Evolutionary conservation across 2,888 invertebrate species (phyloP), one percentile per base, ranked within the genome.

Genomic region (Criorhina ranunculi): DNA sequence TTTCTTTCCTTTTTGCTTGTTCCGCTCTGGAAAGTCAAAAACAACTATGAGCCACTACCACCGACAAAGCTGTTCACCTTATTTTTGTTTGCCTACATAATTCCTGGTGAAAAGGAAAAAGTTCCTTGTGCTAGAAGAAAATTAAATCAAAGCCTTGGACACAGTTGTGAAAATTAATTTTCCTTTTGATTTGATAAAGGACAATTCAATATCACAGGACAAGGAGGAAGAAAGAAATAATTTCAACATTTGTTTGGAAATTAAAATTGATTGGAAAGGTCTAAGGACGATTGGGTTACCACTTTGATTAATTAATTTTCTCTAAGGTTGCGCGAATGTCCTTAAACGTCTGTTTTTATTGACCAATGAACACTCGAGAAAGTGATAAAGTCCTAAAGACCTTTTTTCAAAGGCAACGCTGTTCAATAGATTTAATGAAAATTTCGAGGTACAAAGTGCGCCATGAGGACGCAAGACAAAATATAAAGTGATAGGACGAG

Each of bases 141-240:
- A 46, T 46, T 19, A 46, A 46, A 46, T 46, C 46, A 46, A 46
- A 19, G 46, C 3, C 17, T 17, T 44, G 6, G 44, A 44, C 46
- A 46, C 46, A 46, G 46, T 46, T 19, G n/a, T 46, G 19, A 19
- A 46, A 46, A 46, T 46, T 46, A 46, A 46, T 46, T 46, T 46
- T 46, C 11, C 46, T 9, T 19, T 9, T 4, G 46, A 42, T 19
- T 19, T 46, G 46, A 46, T 46, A 17, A 46, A 19, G 44, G 46
- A 46, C 46, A 46, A 46, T 46, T 46, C 46, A 46, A 46, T 46
- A 46, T 19, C 46, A 2, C 17, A 8, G 44, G n/a, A 37, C n/a
- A n/a, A n/a, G n/a, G n/a, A 8, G 6, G 9, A 0, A 46, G 9
- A 17, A 11, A 9, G 3, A 46, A 9, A 19, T 46, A 17, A 19